These are phyloP conservation scores for Semnornis frantzii DNA, from an alignment of 2,113 vertebrate species.

Conservation along the genomic window DNA sequence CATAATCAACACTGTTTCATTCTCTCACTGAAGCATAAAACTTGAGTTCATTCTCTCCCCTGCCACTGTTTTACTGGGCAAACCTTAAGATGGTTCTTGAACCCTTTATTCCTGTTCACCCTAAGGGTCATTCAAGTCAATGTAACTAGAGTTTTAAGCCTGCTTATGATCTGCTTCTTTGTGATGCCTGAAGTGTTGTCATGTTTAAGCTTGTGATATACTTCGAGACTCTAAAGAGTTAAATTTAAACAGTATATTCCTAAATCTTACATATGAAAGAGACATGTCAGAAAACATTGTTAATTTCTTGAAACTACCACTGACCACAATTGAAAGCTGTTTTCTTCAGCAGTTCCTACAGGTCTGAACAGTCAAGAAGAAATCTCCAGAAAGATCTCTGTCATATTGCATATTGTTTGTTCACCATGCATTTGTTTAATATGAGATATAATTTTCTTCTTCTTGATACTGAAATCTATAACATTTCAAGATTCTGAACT, in stretches of 20 bases:
- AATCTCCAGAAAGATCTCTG: background rate
- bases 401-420: background rate
- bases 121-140: background rate
- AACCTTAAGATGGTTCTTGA: background rate
- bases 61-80: background rate
- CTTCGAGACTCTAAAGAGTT: background rate
- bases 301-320: background rate
- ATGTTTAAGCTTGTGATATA: background rate
- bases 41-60: background rate
- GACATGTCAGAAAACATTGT: background rate
- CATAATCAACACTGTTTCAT: background rate
- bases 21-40: accelerated
- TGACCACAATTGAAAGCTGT: background rate
- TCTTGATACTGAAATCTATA: background rate
- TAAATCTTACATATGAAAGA: background rate
- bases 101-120: background rate
- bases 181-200: background rate
- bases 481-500: background rate
- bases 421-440: background rate
- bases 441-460: background rate
- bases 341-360: background rate
- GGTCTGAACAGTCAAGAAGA: background rate
- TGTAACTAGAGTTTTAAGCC: background rate
- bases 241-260: background rate
- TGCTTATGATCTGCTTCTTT: background rate